Percentiles rank a stretch among this genome's conserved stretches.
Conservation (phyloP, 2,113 vertebrate genomes). For the Phyllopteryx taeniolatus region DNA sequence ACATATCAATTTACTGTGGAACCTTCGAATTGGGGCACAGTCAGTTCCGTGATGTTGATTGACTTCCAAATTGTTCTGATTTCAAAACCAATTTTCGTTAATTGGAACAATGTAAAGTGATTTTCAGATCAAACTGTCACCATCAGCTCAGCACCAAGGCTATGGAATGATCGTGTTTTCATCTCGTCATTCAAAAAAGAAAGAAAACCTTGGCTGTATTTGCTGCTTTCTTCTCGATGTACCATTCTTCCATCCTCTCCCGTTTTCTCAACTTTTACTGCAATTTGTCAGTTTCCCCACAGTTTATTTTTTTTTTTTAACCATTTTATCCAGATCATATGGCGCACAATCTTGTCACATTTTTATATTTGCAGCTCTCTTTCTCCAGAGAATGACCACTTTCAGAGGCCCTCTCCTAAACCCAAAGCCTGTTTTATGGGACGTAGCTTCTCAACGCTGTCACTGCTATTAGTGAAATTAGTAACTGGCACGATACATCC, state of each 20-base stretch:
- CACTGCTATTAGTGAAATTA: conserved; percentile 61
- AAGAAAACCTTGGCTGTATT: conserved; percentile 8
- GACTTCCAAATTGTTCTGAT: too few species aligned
- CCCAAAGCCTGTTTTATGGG: conserved; percentile 64
- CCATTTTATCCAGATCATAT: not conserved
- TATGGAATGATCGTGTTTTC: not conserved
- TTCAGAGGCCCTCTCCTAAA: conserved; percentile 48
- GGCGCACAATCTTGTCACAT: conserved; percentile 4
- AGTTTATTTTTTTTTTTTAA: conserved; percentile 6
- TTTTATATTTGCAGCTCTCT: conserved; percentile 29
- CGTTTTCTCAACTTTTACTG: not conserved
- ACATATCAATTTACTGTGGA: not conserved
- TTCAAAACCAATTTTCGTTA: not conserved
- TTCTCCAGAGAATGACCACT: conserved; percentile 18
- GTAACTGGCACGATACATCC: conserved; percentile 56
- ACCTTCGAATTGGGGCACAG: not conserved
- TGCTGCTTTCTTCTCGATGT: conserved; percentile 12
- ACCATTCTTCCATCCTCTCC: not conserved
- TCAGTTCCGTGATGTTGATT: too few species aligned
- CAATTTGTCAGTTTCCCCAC: conserved; percentile 1
- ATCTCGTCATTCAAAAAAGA: conserved; percentile 11
- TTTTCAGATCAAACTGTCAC: too few species aligned
- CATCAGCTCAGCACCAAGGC: conserved; percentile 7
- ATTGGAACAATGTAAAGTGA: not conserved
- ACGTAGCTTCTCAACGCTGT: conserved; percentile 54